Evolutionary conservation across 2,113 vertebrate genomes (phyloP).

Genomic region (Myrmecophaga tridactyla): DNA sequence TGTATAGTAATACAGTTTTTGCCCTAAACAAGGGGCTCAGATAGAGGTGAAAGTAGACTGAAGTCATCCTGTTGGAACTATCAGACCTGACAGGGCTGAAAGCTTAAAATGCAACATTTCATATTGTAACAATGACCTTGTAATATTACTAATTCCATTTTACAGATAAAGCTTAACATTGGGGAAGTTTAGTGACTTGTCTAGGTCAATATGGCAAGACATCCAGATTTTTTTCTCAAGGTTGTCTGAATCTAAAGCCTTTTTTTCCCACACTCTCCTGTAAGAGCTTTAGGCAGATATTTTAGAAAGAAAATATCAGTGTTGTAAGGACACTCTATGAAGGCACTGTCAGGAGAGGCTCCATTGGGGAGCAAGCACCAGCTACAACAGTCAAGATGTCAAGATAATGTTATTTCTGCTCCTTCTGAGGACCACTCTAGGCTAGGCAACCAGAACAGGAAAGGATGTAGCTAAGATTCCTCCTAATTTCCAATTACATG

Average conservation of each 20-base stretch:
- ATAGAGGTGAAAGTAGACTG: too few relatives aligned
- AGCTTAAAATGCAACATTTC: neutral
- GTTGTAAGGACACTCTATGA: rapidly evolving
- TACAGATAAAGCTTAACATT: neutral
- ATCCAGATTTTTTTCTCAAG: neutral
- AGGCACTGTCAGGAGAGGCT: neutral
- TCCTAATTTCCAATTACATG: neutral
- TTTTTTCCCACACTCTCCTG: neutral
- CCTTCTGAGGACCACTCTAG: neutral
- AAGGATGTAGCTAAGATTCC: neutral
- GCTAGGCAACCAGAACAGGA: too few relatives aligned
- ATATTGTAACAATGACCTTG: neutral
- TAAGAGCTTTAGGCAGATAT: neutral
- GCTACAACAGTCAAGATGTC: too few relatives aligned
- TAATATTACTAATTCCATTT: neutral
- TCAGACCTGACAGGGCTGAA: neutral
- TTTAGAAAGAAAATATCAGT: neutral
- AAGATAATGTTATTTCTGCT: neutral
- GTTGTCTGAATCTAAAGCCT: neutral
- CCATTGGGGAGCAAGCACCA: neutral
- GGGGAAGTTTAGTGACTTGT: neutral
- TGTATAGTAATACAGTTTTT: neutral
- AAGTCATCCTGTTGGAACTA: too few relatives aligned
- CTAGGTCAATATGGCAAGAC: neutral
- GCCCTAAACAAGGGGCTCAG: rapidly evolving